A percentile compares a stretch with the other conserved stretches of the same genome.
Conservation (phyloP, 2,888 invertebrate genomes). For the Pristionchus entomophagus region DNA sequence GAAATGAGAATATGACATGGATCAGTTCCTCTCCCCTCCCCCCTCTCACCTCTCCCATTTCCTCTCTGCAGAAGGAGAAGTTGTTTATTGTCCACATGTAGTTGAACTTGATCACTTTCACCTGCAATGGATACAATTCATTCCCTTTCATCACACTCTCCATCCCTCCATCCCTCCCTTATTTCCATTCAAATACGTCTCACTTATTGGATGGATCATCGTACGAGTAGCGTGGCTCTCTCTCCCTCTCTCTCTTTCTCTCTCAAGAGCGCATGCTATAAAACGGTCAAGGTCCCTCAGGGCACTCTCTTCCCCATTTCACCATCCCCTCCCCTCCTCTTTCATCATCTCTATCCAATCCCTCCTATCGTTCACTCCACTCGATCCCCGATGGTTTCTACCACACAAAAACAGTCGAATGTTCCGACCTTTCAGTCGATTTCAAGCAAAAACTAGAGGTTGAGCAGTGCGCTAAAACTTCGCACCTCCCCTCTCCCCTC, state of each 20-base stretch:
- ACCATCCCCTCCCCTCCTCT: background rate
- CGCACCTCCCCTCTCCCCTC: background rate
- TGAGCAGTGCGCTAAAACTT: background rate
- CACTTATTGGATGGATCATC: background rate
- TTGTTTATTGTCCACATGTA: constrained; percentile 99
- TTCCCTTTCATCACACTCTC: no score
- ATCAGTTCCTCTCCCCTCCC: no score
- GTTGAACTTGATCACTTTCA: constrained; percentile 99
- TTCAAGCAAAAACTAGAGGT: background rate
- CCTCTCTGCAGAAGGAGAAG: constrained; percentile 99
- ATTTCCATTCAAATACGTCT: background rate
- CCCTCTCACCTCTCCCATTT: constrained; percentile 91
- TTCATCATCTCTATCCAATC: background rate
- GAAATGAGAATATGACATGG: no score
- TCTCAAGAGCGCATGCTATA: background rate
- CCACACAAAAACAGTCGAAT: background rate
- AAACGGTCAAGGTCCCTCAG: constrained; percentile 37
- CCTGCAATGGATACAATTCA: constrained; percentile 83
- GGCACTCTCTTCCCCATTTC: background rate
- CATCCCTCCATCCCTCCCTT: background rate
- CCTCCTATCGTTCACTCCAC: background rate
- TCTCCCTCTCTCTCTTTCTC: no score
- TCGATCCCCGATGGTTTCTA: background rate
- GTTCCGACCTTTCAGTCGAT: background rate
- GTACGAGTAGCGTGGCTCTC: background rate